A percentile compares a stretch with the other conserved stretches of the same genome.
Conservation (phyloP, 2,113 vertebrate species). For the Crotalus viridis region DNA sequence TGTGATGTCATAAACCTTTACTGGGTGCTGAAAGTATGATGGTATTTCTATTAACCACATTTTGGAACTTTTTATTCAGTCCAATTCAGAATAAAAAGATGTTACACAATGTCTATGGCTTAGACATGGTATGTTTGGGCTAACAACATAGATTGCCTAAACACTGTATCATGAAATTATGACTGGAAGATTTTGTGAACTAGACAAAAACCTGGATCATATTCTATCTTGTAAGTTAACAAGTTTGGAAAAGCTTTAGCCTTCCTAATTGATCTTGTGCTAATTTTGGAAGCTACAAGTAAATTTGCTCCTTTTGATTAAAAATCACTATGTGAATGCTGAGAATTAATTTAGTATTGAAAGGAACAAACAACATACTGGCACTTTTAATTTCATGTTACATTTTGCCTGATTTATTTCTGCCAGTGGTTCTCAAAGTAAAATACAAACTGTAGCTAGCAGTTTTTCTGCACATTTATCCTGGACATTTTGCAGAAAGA, state of each 20-base stretch:
- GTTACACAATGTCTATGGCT: not conserved
- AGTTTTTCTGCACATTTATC: slow-evolving; percentile 43
- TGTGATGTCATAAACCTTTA: not conserved
- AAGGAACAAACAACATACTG: slow-evolving; percentile 28
- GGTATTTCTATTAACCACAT: not conserved
- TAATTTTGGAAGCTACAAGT: not conserved
- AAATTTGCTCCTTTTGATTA: not conserved
- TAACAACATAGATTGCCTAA: not conserved
- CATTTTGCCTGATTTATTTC: slow-evolving; percentile 47
- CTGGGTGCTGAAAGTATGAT: not conserved
- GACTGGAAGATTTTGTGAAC: not conserved
- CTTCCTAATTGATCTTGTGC: not conserved
- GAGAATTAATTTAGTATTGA: slow-evolving; percentile 44
- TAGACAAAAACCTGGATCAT: not conserved
- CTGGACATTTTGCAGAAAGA: slow-evolving; percentile 39
- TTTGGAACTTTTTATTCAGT: not conserved
- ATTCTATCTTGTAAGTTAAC: not conserved
- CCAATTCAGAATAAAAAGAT: not conserved
- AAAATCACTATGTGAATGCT: slow-evolving; percentile 38
- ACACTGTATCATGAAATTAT: not conserved
- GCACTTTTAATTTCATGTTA: slow-evolving; percentile 52
- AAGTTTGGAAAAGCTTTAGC: not conserved
- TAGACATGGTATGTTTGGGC: not conserved
- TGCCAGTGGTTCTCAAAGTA: slow-evolving; percentile 8
- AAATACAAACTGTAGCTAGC: slow-evolving; percentile 43